phyloP scores from a whole-genome alignment of 1,140 invertebrate species.

The Eciton burchellii region DNA sequence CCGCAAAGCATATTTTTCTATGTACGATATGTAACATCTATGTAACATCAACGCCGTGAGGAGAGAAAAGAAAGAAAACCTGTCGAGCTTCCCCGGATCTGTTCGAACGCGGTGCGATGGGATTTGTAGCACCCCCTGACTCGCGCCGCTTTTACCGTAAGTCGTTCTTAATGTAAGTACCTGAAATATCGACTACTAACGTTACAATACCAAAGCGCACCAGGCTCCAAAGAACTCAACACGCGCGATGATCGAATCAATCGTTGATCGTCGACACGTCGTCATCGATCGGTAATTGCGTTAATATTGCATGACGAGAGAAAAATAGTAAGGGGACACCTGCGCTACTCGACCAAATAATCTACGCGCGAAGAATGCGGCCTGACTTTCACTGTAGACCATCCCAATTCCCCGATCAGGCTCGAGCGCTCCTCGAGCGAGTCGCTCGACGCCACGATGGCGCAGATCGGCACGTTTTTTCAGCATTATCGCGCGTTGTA shows the following conservation, averaged over 20 bases:
- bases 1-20: conserved; percentile 69
- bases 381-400: conserved; percentile 66
- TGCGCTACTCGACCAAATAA: conserved; percentile 68
- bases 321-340: conserved; percentile 55
- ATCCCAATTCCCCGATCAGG: conserved; percentile 13
- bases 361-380: conserved; percentile 66
- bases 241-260: not conserved
- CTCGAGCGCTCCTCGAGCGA: not conserved
- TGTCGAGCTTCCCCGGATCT: conserved; percentile 32
- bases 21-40: not conserved
- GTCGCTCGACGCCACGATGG: not conserved
- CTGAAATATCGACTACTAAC: conserved; percentile 48
- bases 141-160: conserved; percentile 35
- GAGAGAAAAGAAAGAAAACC: conserved; percentile 13
- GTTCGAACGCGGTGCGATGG: conserved; percentile 2
- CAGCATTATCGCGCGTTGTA: not conserved
- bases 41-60: not conserved
- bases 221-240: conserved; percentile 26
- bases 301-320: conserved; percentile 58
- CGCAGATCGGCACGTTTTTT: not conserved
- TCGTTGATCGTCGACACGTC: not conserved
- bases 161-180: conserved; percentile 58
- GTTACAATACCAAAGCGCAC: conserved; percentile 46
- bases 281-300: not conserved
- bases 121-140: conserved; percentile 17